A percentile compares a stretch with the other conserved stretches of the same genome.
Conservation (phyloP, 1,140 invertebrate genomes). For the Hormaphis cornu region DNA sequence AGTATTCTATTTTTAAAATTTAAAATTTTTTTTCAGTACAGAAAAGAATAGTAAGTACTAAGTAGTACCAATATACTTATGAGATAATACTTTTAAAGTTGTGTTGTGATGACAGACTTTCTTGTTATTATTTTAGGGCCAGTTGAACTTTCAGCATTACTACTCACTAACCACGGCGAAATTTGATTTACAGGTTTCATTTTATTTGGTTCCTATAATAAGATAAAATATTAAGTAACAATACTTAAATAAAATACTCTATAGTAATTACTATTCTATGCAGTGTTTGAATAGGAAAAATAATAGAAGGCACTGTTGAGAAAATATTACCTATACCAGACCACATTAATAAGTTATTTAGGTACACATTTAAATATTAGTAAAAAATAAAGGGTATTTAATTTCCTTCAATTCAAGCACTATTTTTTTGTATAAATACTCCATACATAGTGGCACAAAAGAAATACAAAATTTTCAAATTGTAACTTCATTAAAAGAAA, state of each 20-base stretch:
- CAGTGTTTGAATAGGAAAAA: background rate
- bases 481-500: too few species aligned
- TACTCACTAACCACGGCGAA: slow-evolving; percentile 69
- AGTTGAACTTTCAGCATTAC: slow-evolving; percentile 49
- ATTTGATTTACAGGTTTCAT: slow-evolving; percentile 50
- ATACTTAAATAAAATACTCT: background rate
- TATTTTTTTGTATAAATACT: too few species aligned
- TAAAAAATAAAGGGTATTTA: too few species aligned
- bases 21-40: background rate
- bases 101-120: slow-evolving; percentile 75
- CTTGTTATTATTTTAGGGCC: slow-evolving; percentile 58
- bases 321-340: background rate
- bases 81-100: slow-evolving; percentile 45
- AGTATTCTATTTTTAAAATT: too few species aligned
- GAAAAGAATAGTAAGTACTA: background rate
- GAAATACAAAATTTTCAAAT: too few species aligned
- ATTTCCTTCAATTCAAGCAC: too few species aligned
- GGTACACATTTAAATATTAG: too few species aligned
- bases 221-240: slow-evolving; percentile 4
- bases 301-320: background rate
- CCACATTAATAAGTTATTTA: too few species aligned
- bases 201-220: slow-evolving; percentile 37
- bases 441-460: too few species aligned
- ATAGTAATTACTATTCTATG: background rate
- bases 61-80: background rate